Evolutionary conservation across 2,888 invertebrate genomes (phyloP), one percentile per base, ranked within the genome.

Genomic region (Horisme vitalbata): DNA sequence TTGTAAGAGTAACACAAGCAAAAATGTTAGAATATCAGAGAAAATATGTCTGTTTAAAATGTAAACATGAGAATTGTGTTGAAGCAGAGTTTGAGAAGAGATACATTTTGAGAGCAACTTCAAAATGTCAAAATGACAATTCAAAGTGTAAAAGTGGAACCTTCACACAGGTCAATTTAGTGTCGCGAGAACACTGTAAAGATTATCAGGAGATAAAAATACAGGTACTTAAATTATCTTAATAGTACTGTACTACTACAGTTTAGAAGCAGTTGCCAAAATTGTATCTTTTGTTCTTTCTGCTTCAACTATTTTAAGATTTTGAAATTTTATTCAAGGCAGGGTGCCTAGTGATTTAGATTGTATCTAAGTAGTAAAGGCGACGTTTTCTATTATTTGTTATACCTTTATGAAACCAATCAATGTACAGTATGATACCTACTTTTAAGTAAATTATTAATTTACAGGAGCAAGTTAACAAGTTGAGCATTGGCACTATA

Each of bases 141-240:
- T 68, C 68, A 27, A 77, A 76, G 15, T 93, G 93, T 68, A 83
- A 80, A 61, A 90, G 91, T 60, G 85, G 87, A 24, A 93, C 89
- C 62, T 90, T 93, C 49, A 79, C 76, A 46, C 79, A 84, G 60
- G 78, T 92, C 10, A 91, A 89, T 49, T 74, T 91, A 37, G 81
- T 93, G 23, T 91, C 93, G 32, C 87, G 92, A 51, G 90, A 92
- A 52, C 91, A 93, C 68, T 96, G 92, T 71, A 94, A 92, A 63
- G 96, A 96, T 86, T 96, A 95, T 79, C 96, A 96, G 78, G 96
- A 96, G 88, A 93, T 96, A 8, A 96, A 95, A 85, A 91, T 97
- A 67, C 95, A 95, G 84, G 94, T 93, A 18, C 14, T 13, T n/a
- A n/a, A n/a, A n/a, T n/a, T n/a, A n/a, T n/a, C n/a, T n/a, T n/a